Conservation (phyloP, 1,140 invertebrate species). For the Dendrolimus kikuchii region DNA sequence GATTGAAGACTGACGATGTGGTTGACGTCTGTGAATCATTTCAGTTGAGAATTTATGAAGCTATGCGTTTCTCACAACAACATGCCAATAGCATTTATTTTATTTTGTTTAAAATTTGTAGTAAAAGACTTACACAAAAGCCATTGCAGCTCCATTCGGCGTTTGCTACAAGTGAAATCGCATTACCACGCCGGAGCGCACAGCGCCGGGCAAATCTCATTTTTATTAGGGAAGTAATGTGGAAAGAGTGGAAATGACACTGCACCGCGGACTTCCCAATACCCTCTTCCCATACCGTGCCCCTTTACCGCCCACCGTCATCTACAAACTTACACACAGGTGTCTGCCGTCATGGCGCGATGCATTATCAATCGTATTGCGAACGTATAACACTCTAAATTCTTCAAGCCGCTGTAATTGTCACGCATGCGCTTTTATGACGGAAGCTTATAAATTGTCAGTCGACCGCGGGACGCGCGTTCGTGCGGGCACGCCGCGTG, state of each 20-base stretch:
- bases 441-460: conserved; percentile 30
- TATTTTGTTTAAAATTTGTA: not conserved
- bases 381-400: conserved; percentile 10
- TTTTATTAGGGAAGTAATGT: conserved; percentile 63
- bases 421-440: conserved; percentile 22
- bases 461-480: conserved; percentile 29
- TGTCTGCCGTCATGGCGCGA: conserved; percentile 28
- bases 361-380: conserved; percentile 17
- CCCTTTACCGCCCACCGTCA: conserved; percentile 14
- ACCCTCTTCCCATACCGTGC: not conserved
- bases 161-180: conserved; percentile 26
- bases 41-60: no score
- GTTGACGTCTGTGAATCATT: no score
- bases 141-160: conserved; percentile 3
- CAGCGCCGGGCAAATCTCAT: conserved; percentile 45
- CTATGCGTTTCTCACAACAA: no score
- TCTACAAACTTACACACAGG: conserved; percentile 53
- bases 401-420: conserved; percentile 9
- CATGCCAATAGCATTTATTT: no score
- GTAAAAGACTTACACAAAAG: no score
- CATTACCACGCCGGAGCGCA: conserved; percentile 17
- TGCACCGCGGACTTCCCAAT: conserved; percentile 61
- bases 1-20: no score
- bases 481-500: conserved; percentile 16
- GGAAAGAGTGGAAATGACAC: conserved; percentile 64